phyloP scores from a whole-genome alignment of 2,888 invertebrate genomes.

The Drosophila quinaria region DNA sequence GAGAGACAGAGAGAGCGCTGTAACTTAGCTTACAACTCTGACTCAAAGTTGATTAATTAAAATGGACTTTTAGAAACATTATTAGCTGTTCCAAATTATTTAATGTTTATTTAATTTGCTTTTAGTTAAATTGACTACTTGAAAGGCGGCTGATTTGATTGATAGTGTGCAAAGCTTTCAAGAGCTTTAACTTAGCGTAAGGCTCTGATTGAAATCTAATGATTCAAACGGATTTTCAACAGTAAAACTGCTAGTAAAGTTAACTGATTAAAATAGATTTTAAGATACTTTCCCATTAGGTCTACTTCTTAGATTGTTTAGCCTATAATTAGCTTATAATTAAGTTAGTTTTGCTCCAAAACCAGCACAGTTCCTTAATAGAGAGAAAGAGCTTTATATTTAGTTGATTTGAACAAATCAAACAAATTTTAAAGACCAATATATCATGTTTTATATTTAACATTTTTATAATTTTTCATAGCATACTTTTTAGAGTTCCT shows the following conservation, averaged over 20 bases:
- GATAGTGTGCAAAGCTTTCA: not conserved
- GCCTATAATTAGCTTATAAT: too few relatives aligned
- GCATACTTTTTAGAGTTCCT: constrained; percentile 10
- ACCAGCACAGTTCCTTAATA: too few relatives aligned
- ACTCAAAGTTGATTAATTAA: not conserved
- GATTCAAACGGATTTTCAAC: too few relatives aligned
- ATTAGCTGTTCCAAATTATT: not conserved
- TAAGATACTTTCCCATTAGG: not conserved
- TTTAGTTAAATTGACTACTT: not conserved
- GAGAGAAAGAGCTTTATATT: not conserved
- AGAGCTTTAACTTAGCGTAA: not conserved
- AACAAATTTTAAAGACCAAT: not conserved
- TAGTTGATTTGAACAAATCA: not conserved
- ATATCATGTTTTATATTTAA: not conserved
- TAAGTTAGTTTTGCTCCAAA: too few relatives aligned
- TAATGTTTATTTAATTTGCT: not conserved
- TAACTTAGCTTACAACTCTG: not conserved
- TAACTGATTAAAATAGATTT: not conserved
- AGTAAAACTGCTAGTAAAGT: too few relatives aligned
- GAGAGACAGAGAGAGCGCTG: not conserved
- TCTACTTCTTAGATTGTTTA: not conserved
- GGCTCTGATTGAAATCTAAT: not conserved
- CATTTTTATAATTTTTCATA: not conserved
- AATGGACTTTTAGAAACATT: not conserved
- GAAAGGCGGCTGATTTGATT: not conserved